Conservation (phyloP, 2,888 invertebrate genomes). For the Zeuzera pyrina region DNA sequence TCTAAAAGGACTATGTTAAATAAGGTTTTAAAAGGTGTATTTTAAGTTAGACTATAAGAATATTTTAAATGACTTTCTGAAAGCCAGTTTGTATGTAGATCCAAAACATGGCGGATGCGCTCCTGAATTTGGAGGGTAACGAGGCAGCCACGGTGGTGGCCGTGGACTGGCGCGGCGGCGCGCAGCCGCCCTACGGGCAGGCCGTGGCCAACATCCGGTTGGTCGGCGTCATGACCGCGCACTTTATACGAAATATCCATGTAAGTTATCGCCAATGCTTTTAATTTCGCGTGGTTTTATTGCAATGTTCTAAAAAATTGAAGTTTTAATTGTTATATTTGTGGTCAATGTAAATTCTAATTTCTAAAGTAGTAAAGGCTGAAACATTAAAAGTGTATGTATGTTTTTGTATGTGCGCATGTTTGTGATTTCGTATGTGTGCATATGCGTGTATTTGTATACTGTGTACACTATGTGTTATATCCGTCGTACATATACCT, state of each 20-base stretch:
- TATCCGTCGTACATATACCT: no score
- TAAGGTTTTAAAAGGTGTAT: no score
- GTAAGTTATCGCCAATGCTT: slow-evolving; percentile 37
- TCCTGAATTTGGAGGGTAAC: slow-evolving; percentile 75
- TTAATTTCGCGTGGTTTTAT: not conserved
- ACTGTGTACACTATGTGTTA: no score
- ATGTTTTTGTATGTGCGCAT: no score
- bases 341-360: no score
- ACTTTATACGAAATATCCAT: slow-evolving; percentile 74
- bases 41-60: no score
- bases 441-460: no score
- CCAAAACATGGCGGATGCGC: slow-evolving; percentile 78
- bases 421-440: no score
- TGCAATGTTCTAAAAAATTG: not conserved
- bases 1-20: no score
- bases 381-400: no score
- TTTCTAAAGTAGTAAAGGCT: no score
- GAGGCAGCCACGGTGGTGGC: slow-evolving; percentile 83
- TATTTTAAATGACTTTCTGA: no score
- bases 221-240: slow-evolving; percentile 87
- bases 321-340: not conserved
- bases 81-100: slow-evolving; percentile 56
- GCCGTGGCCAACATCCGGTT: slow-evolving; percentile 93
- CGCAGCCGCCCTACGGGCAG: slow-evolving; percentile 91
- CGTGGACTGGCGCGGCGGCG: slow-evolving; percentile 90